Evolutionary conservation across 2,113 vertebrate species (phyloP).

Genomic region (Diadophis punctatus): DNA sequence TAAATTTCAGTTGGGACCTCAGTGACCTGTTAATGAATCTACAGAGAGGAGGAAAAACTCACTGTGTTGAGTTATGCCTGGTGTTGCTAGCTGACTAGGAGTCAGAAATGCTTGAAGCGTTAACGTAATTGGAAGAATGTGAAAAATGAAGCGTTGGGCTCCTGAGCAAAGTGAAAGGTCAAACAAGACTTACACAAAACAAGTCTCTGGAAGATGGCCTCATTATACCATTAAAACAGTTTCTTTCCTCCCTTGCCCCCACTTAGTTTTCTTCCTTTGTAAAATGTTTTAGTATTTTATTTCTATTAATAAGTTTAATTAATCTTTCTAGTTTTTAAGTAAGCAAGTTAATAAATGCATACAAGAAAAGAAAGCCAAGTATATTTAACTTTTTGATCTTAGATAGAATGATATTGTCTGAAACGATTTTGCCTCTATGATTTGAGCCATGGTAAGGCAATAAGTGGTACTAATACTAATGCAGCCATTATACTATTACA

Average conservation of each 20-base stretch:
- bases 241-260: conserved; percentile 53
- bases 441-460: conserved; percentile 73
- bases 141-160: conserved; percentile 96
- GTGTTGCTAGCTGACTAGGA: conserved; percentile 88
- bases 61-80: conserved; percentile 84
- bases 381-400: conserved; percentile 30
- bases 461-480: conserved; percentile 81
- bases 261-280: conserved; percentile 49
- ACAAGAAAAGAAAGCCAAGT: conserved; percentile 16
- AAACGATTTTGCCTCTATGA: conserved; percentile 75
- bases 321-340: conserved; percentile 49
- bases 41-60: conserved; percentile 81
- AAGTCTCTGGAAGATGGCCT: conserved; percentile 94
- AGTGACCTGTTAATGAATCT: conserved; percentile 83
- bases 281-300: conserved; percentile 59
- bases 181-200: conserved; percentile 90
- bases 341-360: neutral
- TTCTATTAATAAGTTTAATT: conserved; percentile 61
- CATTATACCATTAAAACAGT: conserved; percentile 91
- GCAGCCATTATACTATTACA: conserved; percentile 79
- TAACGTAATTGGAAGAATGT: conserved; percentile 99
- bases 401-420: conserved; percentile 54
- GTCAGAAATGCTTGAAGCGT: conserved; percentile 97
- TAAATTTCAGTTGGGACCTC: conserved; percentile 80
- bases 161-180: conserved; percentile 93